phyloP scores from a whole-genome alignment of 2,888 invertebrate species.

The Ecliptopera silaceata region DNA sequence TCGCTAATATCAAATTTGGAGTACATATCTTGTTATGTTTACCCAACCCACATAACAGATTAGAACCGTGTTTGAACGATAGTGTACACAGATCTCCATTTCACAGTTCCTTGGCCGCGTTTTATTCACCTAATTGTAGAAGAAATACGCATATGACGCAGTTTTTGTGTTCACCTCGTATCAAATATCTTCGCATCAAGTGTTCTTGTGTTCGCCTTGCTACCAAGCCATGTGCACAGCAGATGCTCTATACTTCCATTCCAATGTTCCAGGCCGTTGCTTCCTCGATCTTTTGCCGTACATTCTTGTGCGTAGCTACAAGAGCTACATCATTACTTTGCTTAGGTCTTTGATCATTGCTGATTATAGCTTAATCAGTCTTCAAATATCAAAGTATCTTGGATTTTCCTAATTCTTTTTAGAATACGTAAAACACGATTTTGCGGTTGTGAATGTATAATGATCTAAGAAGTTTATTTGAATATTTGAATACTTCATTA shows the following conservation, averaged over 20 bases:
- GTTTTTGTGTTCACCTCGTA: conserved; percentile 55
- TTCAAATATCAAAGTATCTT: not conserved
- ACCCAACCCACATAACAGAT: conserved; percentile 47
- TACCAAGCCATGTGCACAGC: conserved; percentile 72
- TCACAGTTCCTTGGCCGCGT: conserved; percentile 64
- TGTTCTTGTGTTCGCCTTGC: conserved; percentile 55
- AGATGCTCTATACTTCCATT: conserved; percentile 62
- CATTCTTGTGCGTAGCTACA: conserved; percentile 24
- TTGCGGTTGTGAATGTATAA: conserved; percentile 15
- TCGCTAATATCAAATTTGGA: conserved; percentile 33
- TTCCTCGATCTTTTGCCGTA: conserved; percentile 31
- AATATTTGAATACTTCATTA: conserved; percentile 17
- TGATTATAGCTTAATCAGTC: not conserved
- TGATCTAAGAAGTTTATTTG: not conserved
- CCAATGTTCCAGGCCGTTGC: conserved; percentile 44
- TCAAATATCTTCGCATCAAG: conserved; percentile 68
- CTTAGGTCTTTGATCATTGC: not conserved
- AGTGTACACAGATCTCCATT: conserved; percentile 34
- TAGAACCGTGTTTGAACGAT: conserved; percentile 45
- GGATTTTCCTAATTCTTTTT: not conserved
- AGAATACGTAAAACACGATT: too few species aligned
- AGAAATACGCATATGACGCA: conserved; percentile 59
- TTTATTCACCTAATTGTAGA: conserved; percentile 50
- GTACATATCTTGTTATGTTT: conserved; percentile 45
- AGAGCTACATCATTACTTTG: conserved; percentile 26